These are phyloP conservation scores for Meteorus sp. DNA, from an alignment of 1,140 invertebrate species.

Conservation along the genomic window DNA sequence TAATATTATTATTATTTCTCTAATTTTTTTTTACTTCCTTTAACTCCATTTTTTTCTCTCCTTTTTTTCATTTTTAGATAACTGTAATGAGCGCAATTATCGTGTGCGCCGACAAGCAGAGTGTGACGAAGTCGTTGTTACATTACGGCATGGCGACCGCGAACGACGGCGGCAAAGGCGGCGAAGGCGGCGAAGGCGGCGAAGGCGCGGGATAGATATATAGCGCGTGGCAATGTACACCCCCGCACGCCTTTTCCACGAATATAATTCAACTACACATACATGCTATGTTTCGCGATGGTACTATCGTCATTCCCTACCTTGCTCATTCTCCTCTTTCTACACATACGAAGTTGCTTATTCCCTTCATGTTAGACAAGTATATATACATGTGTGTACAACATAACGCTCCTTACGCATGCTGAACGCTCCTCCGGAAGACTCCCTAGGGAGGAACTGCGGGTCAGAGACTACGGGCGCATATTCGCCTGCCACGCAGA, in stretches of 20 bases:
- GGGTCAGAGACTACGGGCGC: conserved; percentile 55
- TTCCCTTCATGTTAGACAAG: no score
- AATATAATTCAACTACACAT: no score
- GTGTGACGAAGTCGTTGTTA: conserved; percentile 56
- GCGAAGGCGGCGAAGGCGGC: conserved; percentile 31
- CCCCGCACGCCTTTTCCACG: conserved; percentile 7
- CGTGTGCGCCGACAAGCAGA: conserved; percentile 56
- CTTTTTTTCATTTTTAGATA: conserved; percentile 50
- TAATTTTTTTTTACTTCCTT: no score
- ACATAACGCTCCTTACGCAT: conserved; percentile 49
- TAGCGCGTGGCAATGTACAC: conserved; percentile 48
- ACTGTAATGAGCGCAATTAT: conserved; percentile 58
- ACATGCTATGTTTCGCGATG: no score
- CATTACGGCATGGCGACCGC: conserved; percentile 36
- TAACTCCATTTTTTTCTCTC: conserved; percentile 24
- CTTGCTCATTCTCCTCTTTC: no score
- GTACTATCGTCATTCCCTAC: no score
- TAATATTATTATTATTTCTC: no score
- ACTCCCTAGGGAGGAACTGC: conserved; percentile 50
- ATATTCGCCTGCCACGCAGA: conserved; percentile 42
- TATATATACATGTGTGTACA: conserved; percentile 2
- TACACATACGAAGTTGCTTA: no score
- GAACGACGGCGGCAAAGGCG: conserved; percentile 26
- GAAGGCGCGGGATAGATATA: conserved; percentile 38
- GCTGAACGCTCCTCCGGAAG: conserved; percentile 46